Evolutionary conservation across 2,113 vertebrate species (phyloP).

Genomic region (Acrocephalus kingi): DNA sequence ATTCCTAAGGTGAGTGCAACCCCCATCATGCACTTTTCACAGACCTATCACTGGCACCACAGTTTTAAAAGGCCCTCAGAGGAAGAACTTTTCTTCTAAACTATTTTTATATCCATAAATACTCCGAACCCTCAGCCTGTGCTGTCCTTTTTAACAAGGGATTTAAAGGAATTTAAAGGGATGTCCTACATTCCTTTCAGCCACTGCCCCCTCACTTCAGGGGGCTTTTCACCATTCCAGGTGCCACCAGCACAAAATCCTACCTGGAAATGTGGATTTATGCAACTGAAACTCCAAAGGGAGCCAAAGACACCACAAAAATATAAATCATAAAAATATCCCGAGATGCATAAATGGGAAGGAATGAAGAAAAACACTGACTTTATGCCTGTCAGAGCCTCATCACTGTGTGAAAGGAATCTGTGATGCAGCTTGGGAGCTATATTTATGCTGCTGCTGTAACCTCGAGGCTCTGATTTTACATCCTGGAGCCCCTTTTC

Average conservation of each 20-base stretch:
- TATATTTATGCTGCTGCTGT: neutral
- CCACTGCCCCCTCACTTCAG: neutral
- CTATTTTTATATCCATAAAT: neutral
- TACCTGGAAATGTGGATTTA: neutral
- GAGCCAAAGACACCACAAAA: neutral
- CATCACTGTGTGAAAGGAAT: neutral
- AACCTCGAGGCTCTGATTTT: neutral
- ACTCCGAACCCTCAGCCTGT: neutral
- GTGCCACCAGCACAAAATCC: neutral
- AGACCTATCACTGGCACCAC: neutral
- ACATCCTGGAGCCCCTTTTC: neutral
- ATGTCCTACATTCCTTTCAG: neutral
- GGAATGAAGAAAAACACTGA: neutral
- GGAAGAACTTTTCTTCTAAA: neutral
- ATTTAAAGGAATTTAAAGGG: neutral
- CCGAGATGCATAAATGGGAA: neutral
- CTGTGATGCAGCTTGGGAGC: neutral
- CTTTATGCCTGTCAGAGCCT: slow-evolving; percentile 18
- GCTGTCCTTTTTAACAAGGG: neutral
- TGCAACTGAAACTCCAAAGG: neutral
- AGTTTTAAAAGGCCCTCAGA: neutral
- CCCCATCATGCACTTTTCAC: neutral
- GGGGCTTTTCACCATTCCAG: neutral
- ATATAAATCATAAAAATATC: neutral
- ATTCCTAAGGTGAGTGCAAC: neutral